phyloP scores from a whole-genome alignment of 2,113 vertebrate species.

The Halcyon senegalensis region DNA sequence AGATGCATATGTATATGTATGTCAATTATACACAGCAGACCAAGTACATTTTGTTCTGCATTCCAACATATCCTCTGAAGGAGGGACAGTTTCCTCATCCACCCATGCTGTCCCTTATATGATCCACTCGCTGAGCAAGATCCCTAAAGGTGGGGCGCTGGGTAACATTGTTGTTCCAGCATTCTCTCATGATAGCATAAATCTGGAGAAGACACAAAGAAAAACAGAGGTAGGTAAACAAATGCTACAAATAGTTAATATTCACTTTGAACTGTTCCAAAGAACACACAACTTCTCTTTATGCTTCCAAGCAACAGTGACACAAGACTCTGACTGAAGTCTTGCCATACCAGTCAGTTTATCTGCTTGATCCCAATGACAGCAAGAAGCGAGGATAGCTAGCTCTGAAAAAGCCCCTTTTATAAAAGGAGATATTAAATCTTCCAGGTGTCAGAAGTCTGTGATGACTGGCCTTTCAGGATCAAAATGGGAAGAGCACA shows the following conservation, averaged over 20 bases:
- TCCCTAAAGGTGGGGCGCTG: slow-evolving; percentile 87
- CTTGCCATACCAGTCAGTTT: neutral
- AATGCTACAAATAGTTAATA: neutral
- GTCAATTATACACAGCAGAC: slow-evolving; percentile 39
- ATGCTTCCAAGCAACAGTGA: neutral
- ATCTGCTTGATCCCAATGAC: neutral
- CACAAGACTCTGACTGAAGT: neutral
- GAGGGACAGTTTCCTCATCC: slow-evolving; percentile 69
- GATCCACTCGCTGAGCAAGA: slow-evolving; percentile 84
- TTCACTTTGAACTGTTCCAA: neutral
- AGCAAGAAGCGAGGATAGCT: neutral
- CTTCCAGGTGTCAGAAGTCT: neutral
- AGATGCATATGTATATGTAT: neutral
- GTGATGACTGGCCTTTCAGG: neutral
- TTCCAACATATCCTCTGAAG: slow-evolving; percentile 30
- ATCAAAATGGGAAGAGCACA: neutral
- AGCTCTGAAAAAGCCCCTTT: neutral
- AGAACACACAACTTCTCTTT: neutral
- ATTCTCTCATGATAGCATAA: slow-evolving; percentile 88
- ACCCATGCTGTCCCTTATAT: slow-evolving; percentile 80
- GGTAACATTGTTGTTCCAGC: slow-evolving; percentile 85
- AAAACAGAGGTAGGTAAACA: neutral
- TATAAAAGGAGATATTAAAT: neutral
- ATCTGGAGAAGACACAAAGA: slow-evolving; percentile 78
- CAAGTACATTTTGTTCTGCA: slow-evolving; percentile 46